Evolutionary conservation across 2,797 vertebrate genomes (phyloP).

Genomic region (Podarcis siculus): DNA sequence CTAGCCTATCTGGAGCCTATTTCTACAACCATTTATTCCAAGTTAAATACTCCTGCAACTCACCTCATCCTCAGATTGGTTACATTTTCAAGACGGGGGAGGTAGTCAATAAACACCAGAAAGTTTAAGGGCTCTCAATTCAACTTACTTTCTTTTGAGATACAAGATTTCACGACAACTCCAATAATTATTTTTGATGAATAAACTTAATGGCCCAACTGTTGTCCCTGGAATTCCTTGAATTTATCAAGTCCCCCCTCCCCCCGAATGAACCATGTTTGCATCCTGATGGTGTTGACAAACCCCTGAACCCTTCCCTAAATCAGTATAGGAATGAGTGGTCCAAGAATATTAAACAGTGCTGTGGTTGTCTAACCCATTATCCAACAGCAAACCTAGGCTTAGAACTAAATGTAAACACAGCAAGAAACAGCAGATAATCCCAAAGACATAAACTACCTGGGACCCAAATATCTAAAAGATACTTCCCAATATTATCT

Average conservation of each 20-base stretch:
- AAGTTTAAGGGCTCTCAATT: constrained; percentile 4
- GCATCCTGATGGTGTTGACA: not conserved
- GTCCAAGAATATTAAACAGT: not conserved
- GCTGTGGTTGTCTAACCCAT: no score
- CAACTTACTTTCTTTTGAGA: not conserved
- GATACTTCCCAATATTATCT: no score
- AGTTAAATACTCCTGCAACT: not conserved
- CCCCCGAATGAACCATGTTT: not conserved
- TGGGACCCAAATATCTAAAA: no score
- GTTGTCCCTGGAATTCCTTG: not conserved
- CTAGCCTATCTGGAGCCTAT: not conserved
- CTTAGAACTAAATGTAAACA: not conserved
- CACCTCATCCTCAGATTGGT: not conserved
- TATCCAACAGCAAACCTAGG: not conserved
- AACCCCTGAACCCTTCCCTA: not conserved
- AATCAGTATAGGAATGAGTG: not conserved
- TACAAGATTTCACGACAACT: not conserved
- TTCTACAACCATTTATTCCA: not conserved
- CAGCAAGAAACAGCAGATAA: not conserved
- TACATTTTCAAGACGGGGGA: not conserved
- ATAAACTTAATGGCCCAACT: not conserved
- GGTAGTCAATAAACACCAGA: not conserved
- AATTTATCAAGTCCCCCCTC: not conserved
- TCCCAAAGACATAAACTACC: no score
- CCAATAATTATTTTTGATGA: not conserved